A percentile compares a stretch with the other conserved stretches of the same genome.
These are phyloP conservation scores for Clitarchus hookeri DNA, from an alignment of 2,888 invertebrate genomes.

Conservation along the genomic window DNA sequence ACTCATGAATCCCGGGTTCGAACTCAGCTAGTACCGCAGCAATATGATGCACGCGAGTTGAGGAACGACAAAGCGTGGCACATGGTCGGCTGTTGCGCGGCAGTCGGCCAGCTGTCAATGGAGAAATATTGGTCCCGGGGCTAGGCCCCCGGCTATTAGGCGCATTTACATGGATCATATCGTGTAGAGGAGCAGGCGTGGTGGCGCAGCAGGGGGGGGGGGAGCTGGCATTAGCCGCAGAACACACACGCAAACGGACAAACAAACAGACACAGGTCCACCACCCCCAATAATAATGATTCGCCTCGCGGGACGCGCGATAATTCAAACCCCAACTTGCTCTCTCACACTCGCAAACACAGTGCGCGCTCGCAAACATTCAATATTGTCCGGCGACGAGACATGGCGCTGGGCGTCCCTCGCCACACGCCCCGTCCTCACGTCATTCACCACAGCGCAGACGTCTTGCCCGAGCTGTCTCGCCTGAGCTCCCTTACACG, in stretches of 20 bases:
- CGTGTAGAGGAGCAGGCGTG: slow-evolving; percentile 23
- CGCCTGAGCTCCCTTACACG: too few relatives aligned
- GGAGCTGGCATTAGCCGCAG: background rate
- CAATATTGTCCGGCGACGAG: slow-evolving; percentile 18
- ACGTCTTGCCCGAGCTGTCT: too few relatives aligned
- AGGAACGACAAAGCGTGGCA: background rate
- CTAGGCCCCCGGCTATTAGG: slow-evolving; percentile 31
- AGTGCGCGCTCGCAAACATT: background rate
- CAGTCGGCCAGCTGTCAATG: slow-evolving; percentile 32
- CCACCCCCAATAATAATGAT: slow-evolving; percentile 26
- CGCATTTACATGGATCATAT: slow-evolving; percentile 32
- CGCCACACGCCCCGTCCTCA: too few relatives aligned
- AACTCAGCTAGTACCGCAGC: too few relatives aligned
- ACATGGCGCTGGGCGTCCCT: slow-evolving; percentile 16
- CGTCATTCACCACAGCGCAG: too few relatives aligned
- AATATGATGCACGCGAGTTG: too few relatives aligned
- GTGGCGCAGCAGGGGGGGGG: background rate
- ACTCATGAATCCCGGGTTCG: too few relatives aligned
- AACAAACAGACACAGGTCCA: background rate
- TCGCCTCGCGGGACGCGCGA: slow-evolving; percentile 24
- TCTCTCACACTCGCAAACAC: background rate
- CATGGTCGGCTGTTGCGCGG: slow-evolving; percentile 23
- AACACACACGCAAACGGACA: slow-evolving; percentile 9
- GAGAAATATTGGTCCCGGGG: slow-evolving; percentile 35
- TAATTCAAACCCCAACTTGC: background rate